A percentile compares a stretch with the other conserved stretches of the same genome.
phyloP scores from a whole-genome alignment of 2,888 invertebrate species.

The Eledone cirrhosa region DNA sequence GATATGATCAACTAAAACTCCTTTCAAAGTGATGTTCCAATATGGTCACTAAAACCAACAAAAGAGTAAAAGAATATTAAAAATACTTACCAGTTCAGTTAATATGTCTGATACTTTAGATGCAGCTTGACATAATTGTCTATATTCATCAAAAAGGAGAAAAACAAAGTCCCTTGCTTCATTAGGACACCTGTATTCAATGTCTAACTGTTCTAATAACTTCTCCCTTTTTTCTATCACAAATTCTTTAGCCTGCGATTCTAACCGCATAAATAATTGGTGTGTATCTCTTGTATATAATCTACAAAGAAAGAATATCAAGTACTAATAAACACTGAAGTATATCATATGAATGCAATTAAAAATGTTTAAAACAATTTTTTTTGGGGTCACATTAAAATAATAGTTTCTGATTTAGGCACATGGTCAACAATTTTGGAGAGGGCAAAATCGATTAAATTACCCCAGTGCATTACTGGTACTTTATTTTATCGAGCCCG shows the following conservation, averaged over 20 bases:
- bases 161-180: constrained; percentile 71
- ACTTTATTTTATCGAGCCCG: no score
- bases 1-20: no score
- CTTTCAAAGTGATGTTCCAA: no score
- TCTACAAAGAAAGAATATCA: constrained; percentile 46
- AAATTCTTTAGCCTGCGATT: constrained; percentile 74
- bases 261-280: constrained; percentile 74
- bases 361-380: no score
- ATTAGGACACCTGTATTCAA: constrained; percentile 69
- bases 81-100: constrained; percentile 69
- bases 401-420: no score
- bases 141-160: constrained; percentile 74
- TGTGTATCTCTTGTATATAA: constrained; percentile 71
- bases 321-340: not conserved
- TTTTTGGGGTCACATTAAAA: no score
- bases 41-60: no score
- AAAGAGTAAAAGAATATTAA: not conserved
- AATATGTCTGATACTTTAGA: constrained; percentile 72
- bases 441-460: no score
- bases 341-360: no score
- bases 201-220: constrained; percentile 70
- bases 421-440: no score
- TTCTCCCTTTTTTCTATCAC: constrained; percentile 74
- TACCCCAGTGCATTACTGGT: no score
- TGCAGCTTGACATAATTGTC: constrained; percentile 73